These are phyloP conservation scores for Excalfactoria chinensis DNA, from an alignment of 2,113 vertebrate species.

Conservation along the genomic window DNA sequence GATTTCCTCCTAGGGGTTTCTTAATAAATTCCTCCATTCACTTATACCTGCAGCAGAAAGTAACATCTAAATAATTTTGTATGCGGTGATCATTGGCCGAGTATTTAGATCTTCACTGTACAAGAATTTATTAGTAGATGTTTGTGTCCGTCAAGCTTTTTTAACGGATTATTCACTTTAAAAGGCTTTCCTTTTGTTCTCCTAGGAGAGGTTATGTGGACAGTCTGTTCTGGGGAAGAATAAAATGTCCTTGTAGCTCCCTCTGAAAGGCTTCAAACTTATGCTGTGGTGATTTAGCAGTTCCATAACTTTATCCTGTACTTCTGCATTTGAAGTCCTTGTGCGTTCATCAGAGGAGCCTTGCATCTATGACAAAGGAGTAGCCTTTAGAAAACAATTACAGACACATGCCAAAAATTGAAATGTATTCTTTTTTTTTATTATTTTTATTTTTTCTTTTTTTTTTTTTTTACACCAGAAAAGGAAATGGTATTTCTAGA, in stretches of 20 bases:
- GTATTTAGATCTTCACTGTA: neutral
- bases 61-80: neutral
- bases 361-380: neutral
- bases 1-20: neutral
- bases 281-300: neutral
- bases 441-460: too few relatives aligned
- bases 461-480: neutral
- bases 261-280: neutral
- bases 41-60: neutral
- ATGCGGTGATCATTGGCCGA: accelerated
- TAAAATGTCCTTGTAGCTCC: neutral
- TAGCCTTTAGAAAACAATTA: neutral
- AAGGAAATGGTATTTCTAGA: conserved; percentile 25
- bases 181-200: neutral
- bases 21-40: neutral
- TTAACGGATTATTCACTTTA: neutral
- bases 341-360: conserved; percentile 1
- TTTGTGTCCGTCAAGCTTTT: neutral
- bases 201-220: neutral
- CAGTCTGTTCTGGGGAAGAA: neutral
- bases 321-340: neutral
- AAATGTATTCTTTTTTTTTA: neutral
- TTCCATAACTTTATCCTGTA: neutral
- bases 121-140: neutral
- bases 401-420: neutral